Conservation (phyloP, 2,113 vertebrate species). For the Xerus inauris region DNA sequence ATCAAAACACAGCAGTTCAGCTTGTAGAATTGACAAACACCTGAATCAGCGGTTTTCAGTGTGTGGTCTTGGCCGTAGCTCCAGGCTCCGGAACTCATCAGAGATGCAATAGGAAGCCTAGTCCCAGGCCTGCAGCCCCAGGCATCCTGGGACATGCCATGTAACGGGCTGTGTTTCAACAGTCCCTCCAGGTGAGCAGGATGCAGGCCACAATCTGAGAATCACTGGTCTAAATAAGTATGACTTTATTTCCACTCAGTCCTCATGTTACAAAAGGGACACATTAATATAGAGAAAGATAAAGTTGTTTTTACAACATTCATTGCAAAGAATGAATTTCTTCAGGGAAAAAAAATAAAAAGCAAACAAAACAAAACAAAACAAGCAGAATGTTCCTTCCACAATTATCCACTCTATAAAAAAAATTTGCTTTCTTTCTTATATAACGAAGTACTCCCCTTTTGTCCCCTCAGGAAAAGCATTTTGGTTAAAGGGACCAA, state of each 20-base stretch:
- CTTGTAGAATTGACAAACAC: rapidly evolving
- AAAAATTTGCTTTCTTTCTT: neutral
- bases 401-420: neutral
- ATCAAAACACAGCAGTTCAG: neutral
- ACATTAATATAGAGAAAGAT: neutral
- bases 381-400: neutral
- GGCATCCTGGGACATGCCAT: rapidly evolving
- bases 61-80: rapidly evolving
- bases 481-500: constrained; percentile 52
- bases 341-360: neutral
- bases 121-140: rapidly evolving
- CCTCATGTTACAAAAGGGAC: neutral
- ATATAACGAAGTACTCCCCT: neutral
- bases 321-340: neutral
- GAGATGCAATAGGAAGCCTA: too few species aligned
- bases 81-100: neutral
- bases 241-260: neutral
- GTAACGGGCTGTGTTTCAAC: too few species aligned
- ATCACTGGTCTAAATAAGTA: neutral
- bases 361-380: neutral
- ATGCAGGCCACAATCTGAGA: neutral
- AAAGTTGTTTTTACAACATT: neutral
- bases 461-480: neutral
- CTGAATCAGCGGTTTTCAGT: rapidly evolving
- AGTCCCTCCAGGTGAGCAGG: neutral